Base-by-base conservation (phyloP, 1,140 invertebrate genomes). In the Euwallacea similis region DNA sequence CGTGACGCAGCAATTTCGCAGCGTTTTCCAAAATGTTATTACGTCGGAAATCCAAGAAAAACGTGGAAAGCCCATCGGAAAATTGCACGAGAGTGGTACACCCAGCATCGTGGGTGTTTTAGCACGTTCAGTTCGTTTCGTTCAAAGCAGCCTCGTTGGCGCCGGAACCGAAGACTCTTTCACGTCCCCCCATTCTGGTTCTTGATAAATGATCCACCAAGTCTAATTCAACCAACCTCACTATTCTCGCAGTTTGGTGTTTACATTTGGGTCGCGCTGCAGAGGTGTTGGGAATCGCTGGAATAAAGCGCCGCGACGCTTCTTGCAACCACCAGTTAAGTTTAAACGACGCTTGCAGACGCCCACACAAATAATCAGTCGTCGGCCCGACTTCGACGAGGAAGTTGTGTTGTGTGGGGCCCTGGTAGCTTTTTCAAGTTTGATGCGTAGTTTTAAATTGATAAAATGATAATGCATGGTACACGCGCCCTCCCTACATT, bases 311-410 rank as follows among this genome's bases (percentile, higher is more conserved):
- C 42, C 33, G 63, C 63, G 47, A 55, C 47, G 47, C 47, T 55
- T 66, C 63, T 66, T 66, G 63, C 63, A 66, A 66, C 63, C 63
- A 66, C 63, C 53, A 66, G 63, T 66, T 66, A 66, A 66, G 63
- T 55, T 47, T 11, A 66, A 66, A 66, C 50, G 63, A 66, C 63
- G 63, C 63, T 53, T 66, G 63, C 63, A 66, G 50, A 66, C 63
- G 47, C 63, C 63, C 63, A 50, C 63, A 54, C 63, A 66, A 66
- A 66, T 33, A 33, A 33, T 54, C 63, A 66, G 63, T 66, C 41
- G 63, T 41, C 42, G 13, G 16, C 33, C 63, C 11, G 33, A 33
- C 46, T 54, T 41, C 53, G 47, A 15, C 15, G 21, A 56, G 54
- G 16, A 56, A 56, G 9, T 11, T 13, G 13, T 13, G 13, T 13